These are phyloP conservation scores for Pelobates cultripes DNA, from an alignment of 2,797 vertebrate species.

Conservation along the genomic window DNA sequence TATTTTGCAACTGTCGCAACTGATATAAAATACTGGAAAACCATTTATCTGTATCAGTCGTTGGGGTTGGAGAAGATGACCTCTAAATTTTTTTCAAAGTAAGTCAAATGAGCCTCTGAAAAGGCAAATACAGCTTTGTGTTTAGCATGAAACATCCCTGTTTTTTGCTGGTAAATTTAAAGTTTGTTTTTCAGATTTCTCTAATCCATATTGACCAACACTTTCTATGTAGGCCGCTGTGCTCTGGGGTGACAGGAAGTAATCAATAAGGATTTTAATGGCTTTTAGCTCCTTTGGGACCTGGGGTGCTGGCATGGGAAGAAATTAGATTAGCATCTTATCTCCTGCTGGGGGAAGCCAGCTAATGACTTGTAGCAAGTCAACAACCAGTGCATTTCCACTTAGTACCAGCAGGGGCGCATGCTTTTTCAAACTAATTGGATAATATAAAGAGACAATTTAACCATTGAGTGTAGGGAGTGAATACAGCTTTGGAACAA, in stretches of 20 bases:
- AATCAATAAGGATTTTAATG: constrained; percentile 35
- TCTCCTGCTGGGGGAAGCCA: constrained; percentile 13
- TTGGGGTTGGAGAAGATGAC: background rate
- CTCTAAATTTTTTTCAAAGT: background rate
- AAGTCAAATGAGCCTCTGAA: background rate
- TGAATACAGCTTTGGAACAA: no score
- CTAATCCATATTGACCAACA: background rate
- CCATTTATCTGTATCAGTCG: no score
- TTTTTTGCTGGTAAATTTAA: background rate
- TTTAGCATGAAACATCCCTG: background rate
- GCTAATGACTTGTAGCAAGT: constrained; percentile 24
- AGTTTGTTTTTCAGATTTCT: background rate
- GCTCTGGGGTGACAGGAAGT: background rate
- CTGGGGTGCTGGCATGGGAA: constrained; percentile 3
- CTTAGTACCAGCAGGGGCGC: background rate
- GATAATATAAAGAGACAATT: no score
- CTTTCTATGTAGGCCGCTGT: background rate
- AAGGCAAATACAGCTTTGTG: background rate
- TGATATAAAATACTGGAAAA: no score
- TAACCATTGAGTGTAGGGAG: no score
- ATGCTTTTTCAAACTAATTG: no score
- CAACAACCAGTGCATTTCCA: background rate
- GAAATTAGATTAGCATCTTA: constrained; percentile 30
- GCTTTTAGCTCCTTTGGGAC: background rate
- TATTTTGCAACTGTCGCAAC: no score